These are phyloP conservation scores for Eupleurogrammus muticus DNA, from an alignment of 2,797 vertebrate genomes.

Conservation along the genomic window DNA sequence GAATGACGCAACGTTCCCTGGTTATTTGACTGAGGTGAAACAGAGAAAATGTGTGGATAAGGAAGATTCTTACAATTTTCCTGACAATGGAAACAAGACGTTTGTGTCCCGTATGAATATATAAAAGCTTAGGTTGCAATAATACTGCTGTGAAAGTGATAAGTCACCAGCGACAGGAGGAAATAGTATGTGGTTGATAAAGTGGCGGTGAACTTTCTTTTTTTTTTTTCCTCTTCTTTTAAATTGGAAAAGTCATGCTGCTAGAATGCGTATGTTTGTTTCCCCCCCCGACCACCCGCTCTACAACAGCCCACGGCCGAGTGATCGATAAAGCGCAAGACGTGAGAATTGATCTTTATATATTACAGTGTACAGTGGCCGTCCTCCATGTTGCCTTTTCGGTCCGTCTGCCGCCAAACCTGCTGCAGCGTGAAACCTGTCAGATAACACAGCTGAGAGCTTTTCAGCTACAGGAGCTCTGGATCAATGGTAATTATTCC, in stretches of 20 bases:
- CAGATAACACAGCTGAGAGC: conserved; percentile 49
- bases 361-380: conserved; percentile 33
- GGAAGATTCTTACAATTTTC: not conserved
- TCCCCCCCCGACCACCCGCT: not conserved
- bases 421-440: conserved; percentile 34
- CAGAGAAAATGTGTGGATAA: conserved; percentile 14
- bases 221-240: not conserved
- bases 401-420: conserved; percentile 57
- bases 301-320: conserved; percentile 1
- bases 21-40: conserved; percentile 25
- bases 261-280: not conserved
- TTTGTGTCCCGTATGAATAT: not conserved
- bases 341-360: conserved; percentile 52
- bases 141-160: not conserved
- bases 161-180: not conserved
- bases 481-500: conserved; percentile 63
- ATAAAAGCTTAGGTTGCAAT: not conserved
- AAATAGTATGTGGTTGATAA: not conserved
- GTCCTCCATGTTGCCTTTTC: conserved; percentile 43
- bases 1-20: conserved; percentile 21
- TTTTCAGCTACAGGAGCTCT: conserved; percentile 23
- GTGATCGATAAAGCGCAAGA: conserved; percentile 36
- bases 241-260: not conserved
- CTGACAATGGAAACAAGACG: not conserved
- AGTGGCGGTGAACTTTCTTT: not conserved